Percentiles rank a stretch among this genome's conserved stretches.
phyloP scores from a whole-genome alignment of 1,140 invertebrate species.

The Drosophila subobscura region DNA sequence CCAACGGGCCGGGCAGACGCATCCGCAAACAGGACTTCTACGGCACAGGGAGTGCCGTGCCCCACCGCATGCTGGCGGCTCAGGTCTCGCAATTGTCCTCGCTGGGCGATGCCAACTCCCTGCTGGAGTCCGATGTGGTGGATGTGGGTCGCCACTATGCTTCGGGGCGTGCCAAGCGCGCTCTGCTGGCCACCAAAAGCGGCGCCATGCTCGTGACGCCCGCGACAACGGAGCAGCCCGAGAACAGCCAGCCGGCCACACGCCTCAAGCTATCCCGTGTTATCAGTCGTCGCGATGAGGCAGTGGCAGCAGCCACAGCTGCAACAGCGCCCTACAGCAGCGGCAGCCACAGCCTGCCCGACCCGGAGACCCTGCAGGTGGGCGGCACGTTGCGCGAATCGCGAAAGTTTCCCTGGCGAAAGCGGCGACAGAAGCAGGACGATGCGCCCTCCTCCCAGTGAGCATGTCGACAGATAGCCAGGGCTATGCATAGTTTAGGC shows the following conservation, averaged over 20 bases:
- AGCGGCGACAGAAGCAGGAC: slow-evolving; percentile 56
- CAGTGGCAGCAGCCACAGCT: not conserved
- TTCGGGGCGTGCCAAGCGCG: slow-evolving; percentile 48
- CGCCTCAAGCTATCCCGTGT: slow-evolving; percentile 72
- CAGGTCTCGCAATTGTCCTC: slow-evolving; percentile 63
- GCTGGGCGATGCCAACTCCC: slow-evolving; percentile 54
- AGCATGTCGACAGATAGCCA: not conserved
- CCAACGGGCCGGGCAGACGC: slow-evolving; percentile 8
- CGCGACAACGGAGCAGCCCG: slow-evolving; percentile 19
- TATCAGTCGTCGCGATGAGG: slow-evolving; percentile 72
- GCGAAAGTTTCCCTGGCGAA: slow-evolving; percentile 66
- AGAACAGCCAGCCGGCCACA: slow-evolving; percentile 33
- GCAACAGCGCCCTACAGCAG: slow-evolving; percentile 21
- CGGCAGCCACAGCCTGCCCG: slow-evolving; percentile 61
- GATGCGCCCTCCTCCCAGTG: slow-evolving; percentile 53
- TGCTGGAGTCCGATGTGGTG: slow-evolving; percentile 50
- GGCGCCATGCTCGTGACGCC: slow-evolving; percentile 56
- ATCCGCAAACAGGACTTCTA: slow-evolving; percentile 57
- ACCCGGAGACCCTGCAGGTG: slow-evolving; percentile 38
- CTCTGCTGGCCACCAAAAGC: slow-evolving; percentile 66
- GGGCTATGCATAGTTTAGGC: slow-evolving; percentile 34
- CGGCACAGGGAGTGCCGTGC: slow-evolving; percentile 35
- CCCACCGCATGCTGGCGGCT: slow-evolving; percentile 61
- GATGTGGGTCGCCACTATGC: slow-evolving; percentile 32
- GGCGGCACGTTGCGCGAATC: slow-evolving; percentile 16